phyloP scores from a whole-genome alignment of 2,888 invertebrate species.

The Fragum fragum region DNA sequence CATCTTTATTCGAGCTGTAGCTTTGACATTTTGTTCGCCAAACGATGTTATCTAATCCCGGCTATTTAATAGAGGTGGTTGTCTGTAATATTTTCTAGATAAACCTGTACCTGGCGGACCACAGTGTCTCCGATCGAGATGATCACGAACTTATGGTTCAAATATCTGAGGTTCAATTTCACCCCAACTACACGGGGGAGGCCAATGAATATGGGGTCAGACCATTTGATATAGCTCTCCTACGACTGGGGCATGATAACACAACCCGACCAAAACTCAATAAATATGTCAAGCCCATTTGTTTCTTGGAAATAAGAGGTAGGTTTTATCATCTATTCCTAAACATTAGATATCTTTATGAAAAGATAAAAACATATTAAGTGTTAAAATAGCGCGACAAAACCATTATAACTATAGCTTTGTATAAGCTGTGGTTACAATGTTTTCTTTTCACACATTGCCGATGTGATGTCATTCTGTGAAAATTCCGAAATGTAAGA shows the following conservation, averaged over 20 bases:
- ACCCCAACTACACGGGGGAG: slow-evolving; percentile 47
- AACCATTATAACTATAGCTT: too few species aligned
- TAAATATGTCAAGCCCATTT: slow-evolving; percentile 53
- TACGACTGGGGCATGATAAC: slow-evolving; percentile 44
- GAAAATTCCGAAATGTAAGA: too few species aligned
- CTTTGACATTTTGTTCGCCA: too few species aligned
- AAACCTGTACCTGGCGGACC: slow-evolving; percentile 31
- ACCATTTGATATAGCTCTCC: slow-evolving; percentile 55
- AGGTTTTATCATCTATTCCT: background rate
- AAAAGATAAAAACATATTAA: too few species aligned
- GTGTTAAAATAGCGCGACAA: too few species aligned
- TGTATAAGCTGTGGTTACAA: too few species aligned
- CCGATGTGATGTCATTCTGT: too few species aligned
- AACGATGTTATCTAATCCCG: too few species aligned
- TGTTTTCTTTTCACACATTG: too few species aligned
- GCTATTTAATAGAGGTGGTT: too few species aligned
- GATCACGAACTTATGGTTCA: slow-evolving; percentile 24
- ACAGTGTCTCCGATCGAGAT: slow-evolving; percentile 17
- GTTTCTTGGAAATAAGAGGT: slow-evolving; percentile 28
- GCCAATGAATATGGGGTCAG: slow-evolving; percentile 27
- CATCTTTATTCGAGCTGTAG: too few species aligned
- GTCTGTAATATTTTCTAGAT: slow-evolving; percentile 17
- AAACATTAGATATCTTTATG: too few species aligned
- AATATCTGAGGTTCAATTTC: slow-evolving; percentile 32
- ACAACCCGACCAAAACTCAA: slow-evolving; percentile 28